Conservation (phyloP, 37 sponge, comb jelly and placozoan species). For the Ephydatia muelleri region DNA sequence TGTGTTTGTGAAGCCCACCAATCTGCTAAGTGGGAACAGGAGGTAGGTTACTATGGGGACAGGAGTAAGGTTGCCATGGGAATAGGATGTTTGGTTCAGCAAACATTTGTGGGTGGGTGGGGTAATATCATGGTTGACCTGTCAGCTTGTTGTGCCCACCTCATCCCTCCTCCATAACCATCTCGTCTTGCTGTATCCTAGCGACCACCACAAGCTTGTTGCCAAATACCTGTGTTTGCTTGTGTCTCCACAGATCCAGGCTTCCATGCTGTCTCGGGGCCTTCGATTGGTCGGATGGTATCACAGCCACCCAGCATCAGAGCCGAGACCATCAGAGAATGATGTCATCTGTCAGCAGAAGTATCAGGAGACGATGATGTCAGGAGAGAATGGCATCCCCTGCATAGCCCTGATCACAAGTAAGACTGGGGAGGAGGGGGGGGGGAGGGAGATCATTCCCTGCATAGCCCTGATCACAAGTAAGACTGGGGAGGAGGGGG, state of each 20-base stretch:
- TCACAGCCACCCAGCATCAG: constrained; percentile 86
- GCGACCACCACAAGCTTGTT: too few relatives aligned
- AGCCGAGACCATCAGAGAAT: constrained; percentile 77
- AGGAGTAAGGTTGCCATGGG: neutral
- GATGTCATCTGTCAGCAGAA: constrained; percentile 77
- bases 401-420: constrained; percentile 82
- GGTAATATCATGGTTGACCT: too few relatives aligned
- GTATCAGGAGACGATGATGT: constrained; percentile 67
- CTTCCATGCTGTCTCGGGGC: constrained; percentile 32
- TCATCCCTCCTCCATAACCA: neutral
- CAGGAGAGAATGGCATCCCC: constrained; percentile 50
- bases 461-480: too few relatives aligned
- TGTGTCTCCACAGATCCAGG: constrained; percentile 41
- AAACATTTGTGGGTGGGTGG: too few relatives aligned
- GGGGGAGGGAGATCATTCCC: too few relatives aligned
- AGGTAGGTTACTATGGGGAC: constrained; percentile 14
- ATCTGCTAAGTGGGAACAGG: constrained; percentile 17
- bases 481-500: too few relatives aligned
- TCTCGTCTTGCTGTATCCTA: neutral
- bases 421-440: too few relatives aligned
- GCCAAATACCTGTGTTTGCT: too few relatives aligned
- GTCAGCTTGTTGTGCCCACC: neutral
- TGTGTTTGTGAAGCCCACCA: constrained; percentile 40
- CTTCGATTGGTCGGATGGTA: constrained; percentile 88
- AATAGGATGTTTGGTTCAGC: neutral